Evolutionary conservation across 2,113 vertebrate genomes (phyloP).

Genomic region (Eolophus roseicapilla): DNA sequence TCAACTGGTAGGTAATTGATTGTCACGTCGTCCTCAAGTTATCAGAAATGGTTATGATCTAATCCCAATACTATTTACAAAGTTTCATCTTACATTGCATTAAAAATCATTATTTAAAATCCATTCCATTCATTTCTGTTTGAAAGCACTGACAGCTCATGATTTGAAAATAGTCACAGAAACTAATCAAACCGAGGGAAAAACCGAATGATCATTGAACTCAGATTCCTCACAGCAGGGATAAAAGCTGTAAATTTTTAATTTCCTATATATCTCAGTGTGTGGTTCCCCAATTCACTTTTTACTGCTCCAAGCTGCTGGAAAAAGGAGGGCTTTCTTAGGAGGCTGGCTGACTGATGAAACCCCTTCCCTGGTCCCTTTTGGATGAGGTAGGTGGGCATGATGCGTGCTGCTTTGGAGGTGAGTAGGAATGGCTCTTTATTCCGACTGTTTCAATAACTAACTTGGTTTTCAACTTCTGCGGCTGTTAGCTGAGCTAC

Average conservation of each 20-base stretch:
- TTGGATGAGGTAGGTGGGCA: background rate
- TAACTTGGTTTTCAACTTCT: background rate
- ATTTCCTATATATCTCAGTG: background rate
- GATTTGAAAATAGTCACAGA: background rate
- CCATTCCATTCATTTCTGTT: constrained; percentile 21
- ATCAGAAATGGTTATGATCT: background rate
- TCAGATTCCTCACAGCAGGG: background rate
- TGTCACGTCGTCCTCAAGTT: background rate
- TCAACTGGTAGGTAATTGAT: background rate
- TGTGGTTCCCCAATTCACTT: background rate
- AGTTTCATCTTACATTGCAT: background rate
- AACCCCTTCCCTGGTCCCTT: background rate
- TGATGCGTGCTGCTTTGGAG: background rate
- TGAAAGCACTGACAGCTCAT: background rate
- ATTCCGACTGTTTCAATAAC: background rate
- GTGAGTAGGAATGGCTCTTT: background rate
- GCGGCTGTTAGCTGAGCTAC: background rate
- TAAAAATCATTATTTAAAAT: constrained; percentile 21
- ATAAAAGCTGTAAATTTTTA: background rate
- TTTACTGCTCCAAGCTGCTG: background rate
- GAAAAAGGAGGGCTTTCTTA: background rate
- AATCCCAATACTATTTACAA: background rate
- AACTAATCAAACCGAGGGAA: background rate
- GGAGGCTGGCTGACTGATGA: background rate
- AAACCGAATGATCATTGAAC: background rate